phyloP scores from a whole-genome alignment of 1,140 invertebrate species.

The Polyergus mexicanus region DNA sequence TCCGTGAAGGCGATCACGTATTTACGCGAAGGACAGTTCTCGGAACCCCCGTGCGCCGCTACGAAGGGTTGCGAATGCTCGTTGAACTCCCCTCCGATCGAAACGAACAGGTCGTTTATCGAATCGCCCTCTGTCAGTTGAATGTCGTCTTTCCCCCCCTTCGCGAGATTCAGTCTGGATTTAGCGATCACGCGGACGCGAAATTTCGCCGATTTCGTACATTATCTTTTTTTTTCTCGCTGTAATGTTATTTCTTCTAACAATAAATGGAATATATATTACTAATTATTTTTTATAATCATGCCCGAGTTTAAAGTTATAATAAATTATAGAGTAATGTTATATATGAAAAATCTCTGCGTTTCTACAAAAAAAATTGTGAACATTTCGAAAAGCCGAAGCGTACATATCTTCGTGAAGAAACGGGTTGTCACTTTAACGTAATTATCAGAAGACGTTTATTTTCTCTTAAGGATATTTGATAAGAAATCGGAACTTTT shows the following conservation, averaged over 20 bases:
- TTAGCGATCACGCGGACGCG: background rate
- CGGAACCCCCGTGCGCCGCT: conserved; percentile 5
- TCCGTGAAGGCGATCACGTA: conserved; percentile 48
- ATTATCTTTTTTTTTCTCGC: too few relatives aligned
- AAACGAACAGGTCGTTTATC: conserved; percentile 45
- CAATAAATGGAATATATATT: too few relatives aligned
- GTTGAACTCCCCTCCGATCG: conserved; percentile 28
- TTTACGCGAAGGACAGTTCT: conserved; percentile 32
- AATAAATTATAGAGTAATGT: background rate
- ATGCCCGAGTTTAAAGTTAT: background rate
- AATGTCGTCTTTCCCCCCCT: background rate
- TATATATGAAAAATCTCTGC: background rate
- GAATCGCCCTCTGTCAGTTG: conserved; percentile 26
- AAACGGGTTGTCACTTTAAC: background rate
- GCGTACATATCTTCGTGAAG: background rate
- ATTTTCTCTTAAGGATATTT: too few relatives aligned
- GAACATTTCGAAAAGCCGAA: background rate
- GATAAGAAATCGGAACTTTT: too few relatives aligned
- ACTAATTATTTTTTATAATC: background rate
- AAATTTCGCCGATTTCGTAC: too few relatives aligned
- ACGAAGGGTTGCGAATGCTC: conserved; percentile 33
- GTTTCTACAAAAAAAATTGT: background rate
- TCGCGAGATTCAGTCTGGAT: conserved; percentile 28
- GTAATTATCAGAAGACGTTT: too few relatives aligned
- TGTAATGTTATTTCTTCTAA: too few relatives aligned